Conservation (phyloP, 2,888 invertebrate species). For the Tenthredo livida region DNA sequence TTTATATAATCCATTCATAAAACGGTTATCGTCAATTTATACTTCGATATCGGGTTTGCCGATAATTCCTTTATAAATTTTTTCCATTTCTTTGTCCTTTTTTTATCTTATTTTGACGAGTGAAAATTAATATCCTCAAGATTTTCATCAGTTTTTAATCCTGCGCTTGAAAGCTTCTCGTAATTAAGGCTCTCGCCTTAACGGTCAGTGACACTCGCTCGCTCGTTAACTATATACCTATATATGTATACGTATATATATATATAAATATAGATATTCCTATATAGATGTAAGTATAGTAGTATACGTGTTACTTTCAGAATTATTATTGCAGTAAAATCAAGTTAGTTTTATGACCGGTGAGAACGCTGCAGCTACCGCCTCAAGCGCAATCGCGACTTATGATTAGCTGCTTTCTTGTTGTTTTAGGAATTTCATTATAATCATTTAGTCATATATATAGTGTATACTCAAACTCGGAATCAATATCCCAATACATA, state of each 20-base stretch:
- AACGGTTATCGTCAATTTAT: neutral
- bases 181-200: conserved; percentile 16
- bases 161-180: neutral
- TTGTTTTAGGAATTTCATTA: conserved; percentile 2
- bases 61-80: neutral
- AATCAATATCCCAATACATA: neutral
- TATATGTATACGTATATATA: conserved; percentile 69
- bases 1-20: neutral
- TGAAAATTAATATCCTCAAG: too few species aligned
- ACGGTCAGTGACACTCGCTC: conserved; percentile 60
- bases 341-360: conserved; percentile 37
- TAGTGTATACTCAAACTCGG: neutral
- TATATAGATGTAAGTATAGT: neutral
- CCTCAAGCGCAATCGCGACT: conserved; percentile 27
- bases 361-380: neutral
- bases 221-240: conserved; percentile 70
- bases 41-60: neutral
- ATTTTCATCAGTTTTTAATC: neutral
- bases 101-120: neutral
- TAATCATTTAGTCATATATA: neutral
- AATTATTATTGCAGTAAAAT: conserved; percentile 49
- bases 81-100: neutral
- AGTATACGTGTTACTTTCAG: conserved; percentile 22
- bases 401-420: conserved; percentile 38
- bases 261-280: conserved; percentile 55